Evolutionary conservation across 2,113 vertebrate species (phyloP), one percentile per base, ranked within the genome.

Genomic region (Cavia aperea): DNA sequence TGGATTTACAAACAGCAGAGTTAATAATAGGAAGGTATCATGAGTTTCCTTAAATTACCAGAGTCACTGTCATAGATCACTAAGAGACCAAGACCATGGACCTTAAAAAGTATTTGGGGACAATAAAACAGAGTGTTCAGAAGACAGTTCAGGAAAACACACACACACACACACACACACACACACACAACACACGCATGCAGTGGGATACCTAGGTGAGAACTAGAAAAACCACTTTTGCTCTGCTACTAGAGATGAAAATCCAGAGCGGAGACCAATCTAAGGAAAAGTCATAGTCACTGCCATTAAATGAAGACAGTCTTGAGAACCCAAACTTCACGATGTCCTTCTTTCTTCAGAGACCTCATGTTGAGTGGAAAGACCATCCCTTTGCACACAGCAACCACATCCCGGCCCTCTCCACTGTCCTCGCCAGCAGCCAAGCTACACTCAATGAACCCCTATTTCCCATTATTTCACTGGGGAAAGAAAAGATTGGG

Each of bases 41-140:
- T 19, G 3, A 36, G 3, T 86, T 54, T 78, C 14, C 63, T 36
- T 7, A 70, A 36, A 70, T 70, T n/a, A 82, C 60, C 4, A 60
- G 56, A 65, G 16, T n/a, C 46, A 66, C 1, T 43, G 73, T 29
- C 73, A 54, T 7, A 56, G 36, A 31, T 39, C 88, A 9, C n/a
- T 16, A 1, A 56, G 12, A 13, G 29, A 9, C 5, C 36, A 13
- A 13, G 23, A 9, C 7, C 39, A 7, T 8, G 46, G 16, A 26
- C 43, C 12, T 46, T 58, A 43, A 81, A 33, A 46, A 4, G 13
- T 23, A 31, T 63, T 77, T 11, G 18, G 73, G 43, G 75, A 26
- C 31, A 90, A n/a, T 49, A 36, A 85, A 65, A 33, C 12, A 14
- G 39, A 78, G 4, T 10, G 29, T 19, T 2, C 18, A 29, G 62